Percentiles rank a stretch among this genome's conserved stretches.
Evolutionary conservation across 2,888 invertebrate genomes (phyloP).

Genomic region (Seladonia tumulorum): DNA sequence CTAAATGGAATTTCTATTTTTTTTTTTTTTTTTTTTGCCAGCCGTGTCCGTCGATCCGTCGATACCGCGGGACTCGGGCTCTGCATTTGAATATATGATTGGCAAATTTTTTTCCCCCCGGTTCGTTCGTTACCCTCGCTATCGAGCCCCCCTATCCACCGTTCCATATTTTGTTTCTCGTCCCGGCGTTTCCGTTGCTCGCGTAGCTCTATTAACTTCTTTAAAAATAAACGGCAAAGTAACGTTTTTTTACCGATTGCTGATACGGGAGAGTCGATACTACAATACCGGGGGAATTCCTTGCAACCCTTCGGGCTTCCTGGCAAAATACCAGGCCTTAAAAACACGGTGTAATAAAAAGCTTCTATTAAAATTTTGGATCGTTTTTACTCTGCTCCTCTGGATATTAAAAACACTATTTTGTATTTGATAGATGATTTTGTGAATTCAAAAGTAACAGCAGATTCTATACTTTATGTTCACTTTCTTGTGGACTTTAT

Average conservation of each 20-base stretch:
- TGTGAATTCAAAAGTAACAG: too few relatives aligned
- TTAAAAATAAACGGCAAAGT: neutral
- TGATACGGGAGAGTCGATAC: neutral
- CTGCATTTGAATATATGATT: conserved; percentile 64
- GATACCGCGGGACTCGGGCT: conserved; percentile 18
- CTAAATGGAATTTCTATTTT: conserved; percentile 50
- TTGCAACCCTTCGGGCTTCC: neutral
- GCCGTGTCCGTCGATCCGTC: conserved; percentile 18
- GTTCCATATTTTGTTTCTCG: conserved; percentile 20
- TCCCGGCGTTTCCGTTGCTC: neutral
- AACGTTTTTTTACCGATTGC: neutral
- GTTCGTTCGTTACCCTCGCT: conserved; percentile 21
- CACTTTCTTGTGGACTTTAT: too few relatives aligned
- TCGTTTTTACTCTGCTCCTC: neutral
- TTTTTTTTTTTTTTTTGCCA: conserved; percentile 36
- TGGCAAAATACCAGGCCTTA: too few relatives aligned
- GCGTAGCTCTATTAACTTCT: neutral
- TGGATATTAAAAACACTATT: too few relatives aligned
- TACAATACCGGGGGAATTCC: neutral
- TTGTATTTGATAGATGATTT: too few relatives aligned
- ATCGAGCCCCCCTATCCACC: neutral
- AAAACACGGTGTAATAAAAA: neutral
- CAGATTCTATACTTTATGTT: too few relatives aligned
- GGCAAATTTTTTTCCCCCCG: conserved; percentile 33
- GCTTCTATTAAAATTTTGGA: too few relatives aligned